Evolutionary conservation across 2,113 vertebrate genomes (phyloP), one percentile per base, ranked within the genome.

Genomic region (Planiliza haematocheilus): DNA sequence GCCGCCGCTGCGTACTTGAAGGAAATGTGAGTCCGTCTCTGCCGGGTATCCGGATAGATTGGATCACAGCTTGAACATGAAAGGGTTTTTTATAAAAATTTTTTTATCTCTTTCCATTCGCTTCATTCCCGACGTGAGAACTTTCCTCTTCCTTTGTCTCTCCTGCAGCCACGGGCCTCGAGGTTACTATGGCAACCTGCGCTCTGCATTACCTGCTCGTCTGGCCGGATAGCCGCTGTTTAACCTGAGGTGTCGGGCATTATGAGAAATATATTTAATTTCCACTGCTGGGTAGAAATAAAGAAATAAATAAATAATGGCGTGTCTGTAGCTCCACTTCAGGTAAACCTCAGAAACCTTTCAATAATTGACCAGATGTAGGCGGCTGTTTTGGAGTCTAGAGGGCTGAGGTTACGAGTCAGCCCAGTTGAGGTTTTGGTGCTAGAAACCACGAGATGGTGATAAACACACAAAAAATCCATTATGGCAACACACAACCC

Each of bases 171-270:
- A 60, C 52, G 0, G 52, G 1, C 66, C 3, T 1, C 52, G 11
- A 36, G 53, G 85, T 89, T 86, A 73, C 88, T 86, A 89, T 86
- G 81, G 85, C 76, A 72, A 86, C 85, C 7, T n/a, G 42, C 37
- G 50, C 59, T 63, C 48, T 17, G 39, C 58, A 69, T 66, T 66
- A 85, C 66, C 77, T 85, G 34, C 36, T 62, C 9, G 0, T 48
- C 58, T 45, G 30, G 13, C 41, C 43, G 55, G 66, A 72, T 72
- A 66, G 57, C 37, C 64, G 66, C 39, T 41, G 58, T 75, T 77
- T 72, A 59, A 79, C 62, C 21, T 41, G 36, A 64, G 53, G 30
- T 77, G 46, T 56, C 74, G 74, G 42, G 48, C 38, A 48, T 53
- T 20, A 45, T 38, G 5, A 50, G 36, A 72, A n/a, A n/a, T n/a